A percentile compares a stretch with the other conserved stretches of the same genome.
Conservation (phyloP, 2,888 invertebrate genomes). For the Melanargia galathea region DNA sequence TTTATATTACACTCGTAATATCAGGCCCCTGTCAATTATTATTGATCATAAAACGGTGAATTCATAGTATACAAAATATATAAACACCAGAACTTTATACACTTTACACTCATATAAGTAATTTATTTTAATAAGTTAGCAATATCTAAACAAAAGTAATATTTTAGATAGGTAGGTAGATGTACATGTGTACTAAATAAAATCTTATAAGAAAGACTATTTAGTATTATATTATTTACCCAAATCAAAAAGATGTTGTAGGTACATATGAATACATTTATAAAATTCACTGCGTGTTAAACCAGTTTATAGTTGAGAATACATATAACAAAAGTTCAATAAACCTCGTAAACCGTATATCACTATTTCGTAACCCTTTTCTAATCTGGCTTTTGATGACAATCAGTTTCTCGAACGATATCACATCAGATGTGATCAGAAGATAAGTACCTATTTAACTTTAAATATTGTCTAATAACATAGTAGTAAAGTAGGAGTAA, state of each 20-base stretch:
- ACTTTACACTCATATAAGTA: not conserved
- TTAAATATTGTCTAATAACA: conserved; percentile 32
- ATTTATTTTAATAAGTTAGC: not conserved
- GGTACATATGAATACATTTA: not conserved
- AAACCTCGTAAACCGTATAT: conserved; percentile 19
- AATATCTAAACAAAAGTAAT: not conserved
- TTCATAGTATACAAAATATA: conserved; percentile 1
- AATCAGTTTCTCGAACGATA: conserved; percentile 16
- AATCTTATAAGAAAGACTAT: not conserved
- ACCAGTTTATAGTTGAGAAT: conserved; percentile 18
- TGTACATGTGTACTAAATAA: too few species aligned
- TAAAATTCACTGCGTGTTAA: conserved; percentile 11
- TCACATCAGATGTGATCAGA: conserved; percentile 24
- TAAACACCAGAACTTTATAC: not conserved
- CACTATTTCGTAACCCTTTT: conserved; percentile 21
- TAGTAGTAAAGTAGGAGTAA: conserved; percentile 7
- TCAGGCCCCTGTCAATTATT: not conserved
- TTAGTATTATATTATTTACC: not conserved
- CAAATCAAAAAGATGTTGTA: not conserved
- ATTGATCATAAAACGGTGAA: not conserved
- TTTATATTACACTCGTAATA: conserved; percentile 32
- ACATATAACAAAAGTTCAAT: conserved; percentile 21
- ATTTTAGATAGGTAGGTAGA: too few species aligned
- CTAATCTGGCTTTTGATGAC: conserved; percentile 18
- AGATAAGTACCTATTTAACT: conserved; percentile 25